Base-by-base conservation (phyloP, 2,797 vertebrate species). In the Heterohyrax brucei region DNA sequence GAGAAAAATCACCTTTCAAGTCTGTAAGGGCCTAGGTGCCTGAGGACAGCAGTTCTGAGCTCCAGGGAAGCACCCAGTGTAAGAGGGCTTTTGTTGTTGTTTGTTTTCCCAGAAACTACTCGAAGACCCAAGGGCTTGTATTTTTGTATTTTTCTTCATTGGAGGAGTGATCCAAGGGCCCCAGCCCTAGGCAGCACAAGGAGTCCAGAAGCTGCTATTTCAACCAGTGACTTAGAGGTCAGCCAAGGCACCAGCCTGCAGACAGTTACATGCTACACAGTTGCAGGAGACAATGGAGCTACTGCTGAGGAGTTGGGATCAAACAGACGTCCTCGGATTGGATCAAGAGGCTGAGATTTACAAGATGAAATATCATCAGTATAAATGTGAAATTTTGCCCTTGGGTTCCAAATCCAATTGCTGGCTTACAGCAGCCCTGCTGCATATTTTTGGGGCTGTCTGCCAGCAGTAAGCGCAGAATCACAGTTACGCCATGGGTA, bases 61-160 rank as follows among this genome's bases (percentile, higher is more conserved):
- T 66, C 78, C 19, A 72, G 70, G 30, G 72, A 83, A 64, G 59
- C 26, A 26, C 10, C 68, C 5, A 8, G 50, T 44, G 46, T n/a
- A 84, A 85, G 26, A 89, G 13, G 12, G 1, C 39, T 72, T 72
- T 73, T 73, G 16, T 39, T 39, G 13, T 39, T 30, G 28, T 21
- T 24, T 72, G 68, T 44, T 28, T 79, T 48, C 61, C 76, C 70
- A 44, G 30, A 44, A 72, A 83, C n/a, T 22, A 5, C 66, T 72
- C 30, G 83, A 75, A 68, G 72, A 87, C 26, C 24, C n/a, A 18
- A 26, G 3, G 50, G 46, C 12, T 90, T 64, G 61, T 0, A 1
- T 13, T 53, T 56, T 50, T 64, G 10, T 87, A 26, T 92, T 93
- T 89, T 80, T 12, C 68, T 93, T 77, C 33, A 72, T 92, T 21